Evolutionary conservation across 2,113 vertebrate genomes (phyloP).

Genomic region (Rhinogobius similis): DNA sequence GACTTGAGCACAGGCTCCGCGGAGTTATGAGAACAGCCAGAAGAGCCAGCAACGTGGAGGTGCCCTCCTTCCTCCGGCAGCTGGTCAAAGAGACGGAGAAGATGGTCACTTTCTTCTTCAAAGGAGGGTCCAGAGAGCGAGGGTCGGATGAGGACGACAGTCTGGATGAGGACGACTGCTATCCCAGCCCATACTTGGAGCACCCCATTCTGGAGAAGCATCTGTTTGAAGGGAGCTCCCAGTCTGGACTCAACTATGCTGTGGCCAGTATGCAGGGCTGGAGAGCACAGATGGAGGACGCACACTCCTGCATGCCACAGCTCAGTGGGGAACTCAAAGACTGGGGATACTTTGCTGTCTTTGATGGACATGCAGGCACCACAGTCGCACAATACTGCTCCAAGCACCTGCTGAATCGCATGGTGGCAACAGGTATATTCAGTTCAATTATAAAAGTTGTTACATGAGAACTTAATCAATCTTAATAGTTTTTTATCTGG

Average conservation of each 20-base stretch:
- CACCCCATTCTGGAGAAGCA: conserved; percentile 73
- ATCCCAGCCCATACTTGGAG: conserved; percentile 69
- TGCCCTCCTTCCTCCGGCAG: conserved; percentile 77
- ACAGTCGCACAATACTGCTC: conserved; percentile 81
- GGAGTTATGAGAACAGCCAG: conserved; percentile 72
- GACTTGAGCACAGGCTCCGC: conserved; percentile 54
- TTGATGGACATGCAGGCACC: conserved; percentile 80
- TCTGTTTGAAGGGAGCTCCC: conserved; percentile 70
- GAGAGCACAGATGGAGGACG: conserved; percentile 81
- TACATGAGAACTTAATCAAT: too few species aligned
- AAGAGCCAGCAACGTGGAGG: conserved; percentile 75
- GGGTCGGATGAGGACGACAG: conserved; percentile 51
- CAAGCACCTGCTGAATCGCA: conserved; percentile 76
- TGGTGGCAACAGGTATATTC: conserved; percentile 75
- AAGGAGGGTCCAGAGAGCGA: conserved; percentile 62
- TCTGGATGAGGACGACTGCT: conserved; percentile 50
- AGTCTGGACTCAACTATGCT: conserved; percentile 70
- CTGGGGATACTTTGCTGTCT: conserved; percentile 82
- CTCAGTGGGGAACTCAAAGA: conserved; percentile 62
- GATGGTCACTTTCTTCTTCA: conserved; percentile 80
- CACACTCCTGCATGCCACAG: conserved; percentile 73
- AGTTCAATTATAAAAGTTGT: neutral
- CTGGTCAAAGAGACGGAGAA: conserved; percentile 77
- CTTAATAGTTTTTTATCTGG: neutral
- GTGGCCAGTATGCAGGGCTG: conserved; percentile 81